A percentile compares a stretch with the other conserved stretches of the same genome.
These are phyloP conservation scores for Cybosia mesomella DNA, from an alignment of 2,888 invertebrate genomes.

Conservation along the genomic window DNA sequence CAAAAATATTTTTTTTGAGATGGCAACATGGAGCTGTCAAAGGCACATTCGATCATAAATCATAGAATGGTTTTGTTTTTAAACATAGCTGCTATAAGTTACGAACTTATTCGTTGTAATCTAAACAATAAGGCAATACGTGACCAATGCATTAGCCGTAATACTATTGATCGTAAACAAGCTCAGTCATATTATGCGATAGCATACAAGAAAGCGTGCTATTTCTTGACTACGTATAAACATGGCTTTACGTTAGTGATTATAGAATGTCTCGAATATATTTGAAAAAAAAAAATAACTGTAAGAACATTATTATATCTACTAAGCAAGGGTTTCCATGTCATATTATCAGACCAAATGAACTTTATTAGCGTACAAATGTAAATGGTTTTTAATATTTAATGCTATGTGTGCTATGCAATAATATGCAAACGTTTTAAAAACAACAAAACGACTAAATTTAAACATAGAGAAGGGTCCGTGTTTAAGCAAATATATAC, in stretches of 20 bases:
- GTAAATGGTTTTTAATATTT: not conserved
- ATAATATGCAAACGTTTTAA: not conserved
- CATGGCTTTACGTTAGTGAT: not conserved
- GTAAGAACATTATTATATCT: not conserved
- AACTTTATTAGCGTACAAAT: not conserved
- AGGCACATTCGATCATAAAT: slow-evolving; percentile 47
- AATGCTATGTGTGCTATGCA: not conserved
- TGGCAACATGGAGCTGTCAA: slow-evolving; percentile 50
- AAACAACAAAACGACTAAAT: not conserved
- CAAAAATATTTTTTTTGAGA: slow-evolving; percentile 42
- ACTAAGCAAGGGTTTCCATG: not conserved
- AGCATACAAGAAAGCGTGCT: slow-evolving; percentile 8
- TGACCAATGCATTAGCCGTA: slow-evolving; percentile 43
- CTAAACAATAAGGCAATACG: slow-evolving; percentile 38
- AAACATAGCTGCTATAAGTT: slow-evolving; percentile 36
- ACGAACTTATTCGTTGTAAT: slow-evolving; percentile 29
- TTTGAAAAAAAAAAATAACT: not conserved
- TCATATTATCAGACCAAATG: not conserved
- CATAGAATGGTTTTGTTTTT: slow-evolving; percentile 46
- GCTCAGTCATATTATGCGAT: slow-evolving; percentile 9
- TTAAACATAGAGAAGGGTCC: not conserved
- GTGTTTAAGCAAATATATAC: too few species aligned
- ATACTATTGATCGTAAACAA: slow-evolving; percentile 36
- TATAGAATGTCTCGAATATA: not conserved
- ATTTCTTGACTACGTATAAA: slow-evolving; percentile 4